A percentile compares a stretch with the other conserved stretches of the same genome.
These are phyloP conservation scores for Hemicordylus capensis DNA, from an alignment of 2,113 vertebrate species.

Conservation along the genomic window DNA sequence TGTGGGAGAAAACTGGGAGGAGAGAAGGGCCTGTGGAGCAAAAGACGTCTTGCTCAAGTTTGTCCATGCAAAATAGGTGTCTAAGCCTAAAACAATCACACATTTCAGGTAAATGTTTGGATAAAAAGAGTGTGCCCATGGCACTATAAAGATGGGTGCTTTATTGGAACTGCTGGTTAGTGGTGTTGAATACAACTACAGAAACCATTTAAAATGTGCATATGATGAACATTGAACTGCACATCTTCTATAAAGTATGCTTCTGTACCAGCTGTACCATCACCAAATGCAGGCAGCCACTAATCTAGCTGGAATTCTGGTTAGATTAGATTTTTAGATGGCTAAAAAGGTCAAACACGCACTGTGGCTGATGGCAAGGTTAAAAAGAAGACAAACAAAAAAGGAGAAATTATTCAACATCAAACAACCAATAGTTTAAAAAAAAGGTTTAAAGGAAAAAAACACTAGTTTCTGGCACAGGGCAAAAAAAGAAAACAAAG, in stretches of 20 bases:
- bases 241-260: background rate
- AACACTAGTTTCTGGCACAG: background rate
- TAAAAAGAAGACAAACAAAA: too few species aligned
- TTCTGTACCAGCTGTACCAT: background rate
- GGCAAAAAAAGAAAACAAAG: too few species aligned
- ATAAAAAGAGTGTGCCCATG: background rate
- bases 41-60: background rate
- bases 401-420: background rate
- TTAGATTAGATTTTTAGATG: background rate
- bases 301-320: background rate
- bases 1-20: background rate
- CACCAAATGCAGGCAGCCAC: too few species aligned
- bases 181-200: background rate
- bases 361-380: background rate
- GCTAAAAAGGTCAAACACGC: background rate
- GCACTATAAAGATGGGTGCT: too few species aligned
- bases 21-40: background rate
- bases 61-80: background rate
- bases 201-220: background rate
- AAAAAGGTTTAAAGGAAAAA: background rate
- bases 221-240: background rate
- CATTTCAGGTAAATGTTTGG: background rate
- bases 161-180: background rate
- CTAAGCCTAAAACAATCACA: background rate
- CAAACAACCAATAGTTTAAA: background rate